Evolutionary conservation across 1,140 invertebrate genomes (phyloP).

Genomic region (Geopemphigus sp.): DNA sequence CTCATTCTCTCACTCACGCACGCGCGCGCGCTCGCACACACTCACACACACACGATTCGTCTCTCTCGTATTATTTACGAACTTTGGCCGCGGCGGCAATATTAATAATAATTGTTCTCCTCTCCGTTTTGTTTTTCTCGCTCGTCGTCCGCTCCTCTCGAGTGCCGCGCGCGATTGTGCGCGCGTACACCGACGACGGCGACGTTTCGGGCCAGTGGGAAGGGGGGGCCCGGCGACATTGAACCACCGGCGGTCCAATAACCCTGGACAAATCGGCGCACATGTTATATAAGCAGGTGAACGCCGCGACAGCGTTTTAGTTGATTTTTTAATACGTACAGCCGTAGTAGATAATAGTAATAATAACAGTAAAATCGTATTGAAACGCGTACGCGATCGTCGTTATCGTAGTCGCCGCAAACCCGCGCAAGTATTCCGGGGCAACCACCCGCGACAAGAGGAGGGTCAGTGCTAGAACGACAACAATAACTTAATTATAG

Average conservation of each 20-base stretch:
- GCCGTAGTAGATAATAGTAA: slow-evolving; percentile 8
- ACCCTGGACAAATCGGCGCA: slow-evolving; percentile 42
- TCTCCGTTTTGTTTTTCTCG: background rate
- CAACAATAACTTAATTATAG: background rate
- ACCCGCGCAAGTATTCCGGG: background rate
- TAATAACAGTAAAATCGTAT: background rate
- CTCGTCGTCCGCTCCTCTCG: too few relatives aligned
- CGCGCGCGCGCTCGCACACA: too few relatives aligned
- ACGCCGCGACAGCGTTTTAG: slow-evolving; percentile 48
- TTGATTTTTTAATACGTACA: slow-evolving; percentile 49
- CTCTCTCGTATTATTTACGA: background rate
- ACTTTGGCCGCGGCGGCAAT: background rate
- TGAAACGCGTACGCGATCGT: background rate
- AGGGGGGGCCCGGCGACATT: slow-evolving; percentile 48
- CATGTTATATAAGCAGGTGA: slow-evolving; percentile 49
- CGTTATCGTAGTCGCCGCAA: background rate
- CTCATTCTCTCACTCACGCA: background rate
- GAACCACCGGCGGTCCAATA: slow-evolving; percentile 47
- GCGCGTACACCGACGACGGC: background rate
- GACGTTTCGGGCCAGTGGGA: slow-evolving; percentile 12
- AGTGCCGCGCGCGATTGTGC: background rate
- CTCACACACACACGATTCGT: too few relatives aligned
- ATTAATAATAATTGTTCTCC: background rate
- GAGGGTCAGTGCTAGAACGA: too few relatives aligned
- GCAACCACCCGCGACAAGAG: background rate